Conservation (phyloP, 2,113 vertebrate species). For the Saguinus midas region DNA sequence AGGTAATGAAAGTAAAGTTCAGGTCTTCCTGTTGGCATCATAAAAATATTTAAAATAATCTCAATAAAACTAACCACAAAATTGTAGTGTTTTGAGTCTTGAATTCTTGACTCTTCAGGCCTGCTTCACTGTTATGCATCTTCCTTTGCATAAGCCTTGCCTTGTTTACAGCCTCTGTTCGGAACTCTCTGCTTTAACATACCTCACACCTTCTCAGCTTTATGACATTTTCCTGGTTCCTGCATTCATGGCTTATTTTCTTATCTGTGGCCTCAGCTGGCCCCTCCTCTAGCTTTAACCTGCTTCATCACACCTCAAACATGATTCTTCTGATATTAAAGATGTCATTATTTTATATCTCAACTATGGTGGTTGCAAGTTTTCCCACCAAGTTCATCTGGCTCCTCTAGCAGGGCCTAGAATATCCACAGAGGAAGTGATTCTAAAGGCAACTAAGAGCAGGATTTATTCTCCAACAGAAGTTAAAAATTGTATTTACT, state of each 20-base stretch:
- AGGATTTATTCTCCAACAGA: not conserved
- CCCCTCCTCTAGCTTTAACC: not conserved
- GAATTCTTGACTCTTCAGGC: not conserved
- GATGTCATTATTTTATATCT: too few relatives aligned
- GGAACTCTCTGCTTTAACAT: not conserved
- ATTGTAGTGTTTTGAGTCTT: not conserved
- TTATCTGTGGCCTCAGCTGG: not conserved
- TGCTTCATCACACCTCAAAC: not conserved
- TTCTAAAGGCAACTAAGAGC: not conserved
- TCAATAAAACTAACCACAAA: not conserved
- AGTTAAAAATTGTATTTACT: not conserved
- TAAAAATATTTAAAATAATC: constrained; percentile 13
- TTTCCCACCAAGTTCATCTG: not conserved
- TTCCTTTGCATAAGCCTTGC: too few relatives aligned
- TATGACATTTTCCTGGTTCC: not conserved
- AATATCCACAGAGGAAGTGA: not conserved
- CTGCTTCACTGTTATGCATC: rapidly evolving
- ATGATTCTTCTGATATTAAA: not conserved
- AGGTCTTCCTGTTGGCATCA: not conserved
- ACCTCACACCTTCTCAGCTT: not conserved
- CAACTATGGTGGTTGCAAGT: not conserved
- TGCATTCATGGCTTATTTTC: not conserved
- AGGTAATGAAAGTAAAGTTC: constrained; percentile 42
- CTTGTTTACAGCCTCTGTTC: not conserved
- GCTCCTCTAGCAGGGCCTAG: too few relatives aligned